A percentile compares a stretch with the other conserved stretches of the same genome.
phyloP scores from a whole-genome alignment of 2,113 vertebrate genomes.

The Oryzias woworae region DNA sequence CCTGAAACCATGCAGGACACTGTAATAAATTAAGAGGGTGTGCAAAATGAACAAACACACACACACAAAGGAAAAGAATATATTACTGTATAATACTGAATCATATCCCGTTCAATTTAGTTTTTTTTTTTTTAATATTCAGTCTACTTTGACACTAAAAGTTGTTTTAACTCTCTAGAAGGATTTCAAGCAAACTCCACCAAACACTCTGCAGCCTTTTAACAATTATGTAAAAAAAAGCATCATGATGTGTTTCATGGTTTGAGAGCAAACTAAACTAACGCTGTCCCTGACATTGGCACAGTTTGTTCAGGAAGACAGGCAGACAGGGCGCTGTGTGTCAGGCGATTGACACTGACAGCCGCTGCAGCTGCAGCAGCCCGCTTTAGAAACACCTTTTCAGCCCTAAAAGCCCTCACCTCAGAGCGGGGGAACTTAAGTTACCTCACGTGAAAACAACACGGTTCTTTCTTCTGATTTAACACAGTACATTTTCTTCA shows the following conservation, averaged over 20 bases:
- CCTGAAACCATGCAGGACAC: too few species aligned
- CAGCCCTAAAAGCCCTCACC: not conserved
- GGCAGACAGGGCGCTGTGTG: slow-evolving; percentile 10
- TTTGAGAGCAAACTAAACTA: not conserved
- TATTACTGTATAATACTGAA: too few species aligned
- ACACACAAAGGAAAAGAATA: too few species aligned
- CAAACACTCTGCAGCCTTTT: too few species aligned
- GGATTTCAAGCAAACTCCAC: too few species aligned
- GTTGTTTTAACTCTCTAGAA: too few species aligned
- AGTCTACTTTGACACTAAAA: too few species aligned
- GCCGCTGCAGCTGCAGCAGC: slow-evolving; percentile 30
- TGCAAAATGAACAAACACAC: too few species aligned
- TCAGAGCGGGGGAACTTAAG: not conserved
- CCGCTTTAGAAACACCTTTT: not conserved
- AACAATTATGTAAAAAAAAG: too few species aligned
- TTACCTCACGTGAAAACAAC: not conserved
- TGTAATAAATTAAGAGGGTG: too few species aligned
- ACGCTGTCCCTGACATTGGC: slow-evolving; percentile 8
- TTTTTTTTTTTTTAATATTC: too few species aligned
- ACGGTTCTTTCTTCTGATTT: not conserved
- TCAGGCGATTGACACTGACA: slow-evolving; percentile 47
- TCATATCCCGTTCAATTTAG: too few species aligned
- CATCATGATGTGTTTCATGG: not conserved
- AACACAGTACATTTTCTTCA: not conserved
- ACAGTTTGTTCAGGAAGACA: not conserved